phyloP scores from a whole-genome alignment of 2,888 invertebrate genomes.

The Caenorhabditis drosophilae region DNA sequence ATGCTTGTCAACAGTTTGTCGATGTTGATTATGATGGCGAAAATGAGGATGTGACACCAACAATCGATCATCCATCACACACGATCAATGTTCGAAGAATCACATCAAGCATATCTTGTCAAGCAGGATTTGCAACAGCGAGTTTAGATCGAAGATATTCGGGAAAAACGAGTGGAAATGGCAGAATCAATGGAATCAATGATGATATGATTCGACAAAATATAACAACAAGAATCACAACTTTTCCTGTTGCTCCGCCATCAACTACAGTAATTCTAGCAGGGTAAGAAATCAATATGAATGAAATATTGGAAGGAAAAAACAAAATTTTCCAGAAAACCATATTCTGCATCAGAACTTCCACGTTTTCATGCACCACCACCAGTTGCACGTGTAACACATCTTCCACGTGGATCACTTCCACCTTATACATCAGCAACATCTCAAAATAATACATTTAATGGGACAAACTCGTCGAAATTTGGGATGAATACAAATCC shows the following conservation, averaged over 20 bases:
- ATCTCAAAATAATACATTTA: background rate
- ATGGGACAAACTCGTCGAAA: slow-evolving; percentile 27
- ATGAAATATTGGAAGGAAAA: background rate
- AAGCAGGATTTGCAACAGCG: slow-evolving; percentile 45
- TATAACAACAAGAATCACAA: slow-evolving; percentile 45
- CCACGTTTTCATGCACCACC: slow-evolving; percentile 44
- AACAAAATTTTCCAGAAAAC: slow-evolving; percentile 22
- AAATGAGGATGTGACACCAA: slow-evolving; percentile 28
- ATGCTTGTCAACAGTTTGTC: slow-evolving; percentile 25
- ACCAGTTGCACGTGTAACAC: slow-evolving; percentile 32
- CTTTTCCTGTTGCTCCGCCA: slow-evolving; percentile 47
- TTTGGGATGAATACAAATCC: slow-evolving; percentile 46
- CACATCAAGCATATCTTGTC: slow-evolving; percentile 39
- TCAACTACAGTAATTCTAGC: slow-evolving; percentile 25
- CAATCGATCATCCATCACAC: slow-evolving; percentile 26
- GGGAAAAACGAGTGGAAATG: slow-evolving; percentile 21
- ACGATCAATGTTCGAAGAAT: slow-evolving; percentile 22
- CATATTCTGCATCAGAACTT: slow-evolving; percentile 36
- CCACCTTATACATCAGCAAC: slow-evolving; percentile 25
- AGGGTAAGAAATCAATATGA: slow-evolving; percentile 9
- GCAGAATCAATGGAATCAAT: slow-evolving; percentile 11
- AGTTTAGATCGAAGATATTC: slow-evolving; percentile 44
- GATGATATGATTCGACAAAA: slow-evolving; percentile 29
- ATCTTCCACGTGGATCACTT: slow-evolving; percentile 35
- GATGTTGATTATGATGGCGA: slow-evolving; percentile 23